Evolutionary conservation across 2,797 vertebrate genomes (phyloP), one percentile per base, ranked within the genome.

Genomic region (Kryptopterus vitreolus): DNA sequence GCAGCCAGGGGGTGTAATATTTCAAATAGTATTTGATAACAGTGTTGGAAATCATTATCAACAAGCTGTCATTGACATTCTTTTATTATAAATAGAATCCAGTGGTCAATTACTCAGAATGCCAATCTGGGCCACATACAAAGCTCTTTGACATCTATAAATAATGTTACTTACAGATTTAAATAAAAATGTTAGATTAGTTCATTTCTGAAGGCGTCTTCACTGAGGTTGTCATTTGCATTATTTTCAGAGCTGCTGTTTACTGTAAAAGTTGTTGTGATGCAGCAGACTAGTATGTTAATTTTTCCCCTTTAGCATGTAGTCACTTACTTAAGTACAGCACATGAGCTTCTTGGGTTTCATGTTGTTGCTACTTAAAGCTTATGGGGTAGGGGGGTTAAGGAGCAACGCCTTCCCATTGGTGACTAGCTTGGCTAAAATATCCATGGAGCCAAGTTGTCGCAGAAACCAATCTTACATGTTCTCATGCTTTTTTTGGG

Each of bases 361-460:
- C 93, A 52, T 78, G 20, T 75, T 79, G 87, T 52, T 85, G 87
- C 91, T 93, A 92, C 92, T 94, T 92, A 90, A 92, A 90, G 85
- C 78, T 22, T 73, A 62, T 84, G 66, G 35, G 73, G 52, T 69
- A 33, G 61, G 79, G 85, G 69, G 58, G 84, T 87, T 85, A 72
- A 58, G 76, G 90, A 88, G 86, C 87, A 84, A 86, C 85, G 88
- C 84, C 81, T 71, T 87, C 80, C 84, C 58, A 85, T 89, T 87
- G 88, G 90, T 84, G 85, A 52, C 31, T 43, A 52, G 71, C 66
- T 48, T 76, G 86, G 89, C 87, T 91, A 93, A 94, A 94, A 93
- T 94, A 92, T 91, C 90, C 86, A 61, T 71, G 89, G 91, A 90
- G 92, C 88, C 90, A 74, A 76, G 50, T 74, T 87, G 91, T 92